phyloP scores from a whole-genome alignment of 2,113 vertebrate species.

The Forbesichthys agassizii region DNA sequence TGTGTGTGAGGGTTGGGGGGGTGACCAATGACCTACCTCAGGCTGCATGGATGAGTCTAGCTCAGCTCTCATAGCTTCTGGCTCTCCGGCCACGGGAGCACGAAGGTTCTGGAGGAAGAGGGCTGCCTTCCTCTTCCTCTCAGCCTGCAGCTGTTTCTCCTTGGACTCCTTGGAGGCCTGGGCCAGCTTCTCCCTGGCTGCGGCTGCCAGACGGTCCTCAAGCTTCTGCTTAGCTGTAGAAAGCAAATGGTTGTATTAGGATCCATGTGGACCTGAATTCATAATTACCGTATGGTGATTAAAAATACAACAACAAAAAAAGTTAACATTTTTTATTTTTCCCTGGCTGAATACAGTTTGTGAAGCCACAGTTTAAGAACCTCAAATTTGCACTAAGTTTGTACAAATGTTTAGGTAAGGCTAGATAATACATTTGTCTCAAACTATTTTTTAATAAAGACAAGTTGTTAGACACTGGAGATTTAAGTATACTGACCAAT shows the following conservation, averaged over 20 bases:
- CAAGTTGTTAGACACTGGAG: no score
- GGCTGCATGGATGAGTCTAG: constrained; percentile 71
- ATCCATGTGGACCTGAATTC: no score
- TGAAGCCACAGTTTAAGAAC: no score
- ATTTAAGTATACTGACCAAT: no score
- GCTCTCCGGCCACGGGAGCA: constrained; percentile 79
- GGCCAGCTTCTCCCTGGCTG: constrained; percentile 94
- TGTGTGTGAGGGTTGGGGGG: not conserved
- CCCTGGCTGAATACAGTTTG: no score
- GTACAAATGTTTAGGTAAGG: no score
- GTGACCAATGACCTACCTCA: constrained; percentile 71
- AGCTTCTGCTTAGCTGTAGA: constrained; percentile 92
- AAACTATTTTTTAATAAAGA: no score
- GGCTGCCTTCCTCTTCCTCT: constrained; percentile 94
- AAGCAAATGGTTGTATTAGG: not conserved
- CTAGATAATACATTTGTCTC: no score
- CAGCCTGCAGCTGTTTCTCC: constrained; percentile 96
- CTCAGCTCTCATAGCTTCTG: constrained; percentile 81
- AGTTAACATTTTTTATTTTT: no score
- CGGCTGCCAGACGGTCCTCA: constrained; percentile 96
- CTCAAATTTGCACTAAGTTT: no score
- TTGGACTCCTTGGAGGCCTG: constrained; percentile 98
- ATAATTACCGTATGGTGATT: no score
- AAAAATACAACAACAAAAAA: no score
- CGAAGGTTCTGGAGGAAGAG: constrained; percentile 93